These are phyloP conservation scores for Australoheros scitulus DNA, from an alignment of 2,113 vertebrate species.

Conservation along the genomic window DNA sequence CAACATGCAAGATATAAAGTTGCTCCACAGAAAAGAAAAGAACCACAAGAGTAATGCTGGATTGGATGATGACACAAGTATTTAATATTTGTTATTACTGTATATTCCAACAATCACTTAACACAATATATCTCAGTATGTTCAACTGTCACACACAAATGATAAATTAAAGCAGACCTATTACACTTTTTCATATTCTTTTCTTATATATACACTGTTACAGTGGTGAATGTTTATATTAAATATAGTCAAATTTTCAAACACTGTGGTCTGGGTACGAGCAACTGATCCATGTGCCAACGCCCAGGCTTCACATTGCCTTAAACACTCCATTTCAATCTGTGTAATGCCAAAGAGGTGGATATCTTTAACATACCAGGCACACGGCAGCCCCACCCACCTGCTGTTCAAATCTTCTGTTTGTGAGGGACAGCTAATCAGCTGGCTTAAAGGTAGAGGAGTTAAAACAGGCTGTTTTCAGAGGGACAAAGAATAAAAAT, in stretches of 20 bases:
- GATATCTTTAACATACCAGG: too few species aligned
- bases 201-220: not conserved
- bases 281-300: too few species aligned
- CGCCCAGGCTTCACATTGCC: too few species aligned
- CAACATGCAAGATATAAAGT: not conserved
- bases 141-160: conserved; percentile 6
- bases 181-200: not conserved
- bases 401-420: not conserved
- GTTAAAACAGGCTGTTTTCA: not conserved
- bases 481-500: too few species aligned
- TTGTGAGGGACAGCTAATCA: not conserved
- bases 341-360: too few species aligned
- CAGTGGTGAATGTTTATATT: not conserved
- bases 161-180: not conserved
- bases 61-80: not conserved
- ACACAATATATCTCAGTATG: not conserved
- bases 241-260: not conserved
- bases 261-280: too few species aligned
- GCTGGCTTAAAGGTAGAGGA: not conserved
- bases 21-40: not conserved
- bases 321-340: too few species aligned
- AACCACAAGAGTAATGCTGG: not conserved
- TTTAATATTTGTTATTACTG: not conserved
- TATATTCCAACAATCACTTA: not conserved
- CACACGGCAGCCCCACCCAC: not conserved